Evolutionary conservation across 2,888 invertebrate genomes (phyloP).

Genomic region (Malthinus flaveolus): DNA sequence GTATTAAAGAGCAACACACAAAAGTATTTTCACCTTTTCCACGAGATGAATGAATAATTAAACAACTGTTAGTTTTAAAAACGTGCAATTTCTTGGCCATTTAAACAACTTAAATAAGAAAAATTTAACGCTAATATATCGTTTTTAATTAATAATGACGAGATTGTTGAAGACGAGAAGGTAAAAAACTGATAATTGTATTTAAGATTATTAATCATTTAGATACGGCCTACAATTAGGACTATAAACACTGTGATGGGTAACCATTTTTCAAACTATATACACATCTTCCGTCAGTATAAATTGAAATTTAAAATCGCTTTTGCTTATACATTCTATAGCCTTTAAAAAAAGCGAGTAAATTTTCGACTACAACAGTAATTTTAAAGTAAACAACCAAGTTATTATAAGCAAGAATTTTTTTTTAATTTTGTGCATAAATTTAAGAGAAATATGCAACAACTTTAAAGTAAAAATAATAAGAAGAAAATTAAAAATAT

Average conservation of each 20-base stretch:
- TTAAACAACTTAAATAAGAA: too few species aligned
- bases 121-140: too few species aligned
- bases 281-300: constrained; percentile 1
- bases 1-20: too few species aligned
- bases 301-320: constrained; percentile 19
- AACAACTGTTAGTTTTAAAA: too few species aligned
- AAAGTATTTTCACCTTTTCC: too few species aligned
- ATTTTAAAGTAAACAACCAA: constrained; percentile 4
- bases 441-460: neutral
- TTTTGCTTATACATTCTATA: neutral
- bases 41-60: too few species aligned
- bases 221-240: constrained; percentile 17
- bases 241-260: constrained; percentile 15
- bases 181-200: constrained; percentile 18
- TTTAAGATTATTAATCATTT: constrained; percentile 14
- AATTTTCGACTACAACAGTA: neutral
- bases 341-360: neutral
- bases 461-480: too few species aligned
- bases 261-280: constrained; percentile 11
- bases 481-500: too few species aligned
- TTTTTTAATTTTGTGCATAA: neutral
- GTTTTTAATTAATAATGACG: constrained; percentile 15
- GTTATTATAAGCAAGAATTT: neutral
- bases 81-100: too few species aligned
- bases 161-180: constrained; percentile 9